A percentile compares a stretch with the other conserved stretches of the same genome.
These are phyloP conservation scores for Poliocrania exsul DNA, from an alignment of 2,797 vertebrate species.

Conservation along the genomic window DNA sequence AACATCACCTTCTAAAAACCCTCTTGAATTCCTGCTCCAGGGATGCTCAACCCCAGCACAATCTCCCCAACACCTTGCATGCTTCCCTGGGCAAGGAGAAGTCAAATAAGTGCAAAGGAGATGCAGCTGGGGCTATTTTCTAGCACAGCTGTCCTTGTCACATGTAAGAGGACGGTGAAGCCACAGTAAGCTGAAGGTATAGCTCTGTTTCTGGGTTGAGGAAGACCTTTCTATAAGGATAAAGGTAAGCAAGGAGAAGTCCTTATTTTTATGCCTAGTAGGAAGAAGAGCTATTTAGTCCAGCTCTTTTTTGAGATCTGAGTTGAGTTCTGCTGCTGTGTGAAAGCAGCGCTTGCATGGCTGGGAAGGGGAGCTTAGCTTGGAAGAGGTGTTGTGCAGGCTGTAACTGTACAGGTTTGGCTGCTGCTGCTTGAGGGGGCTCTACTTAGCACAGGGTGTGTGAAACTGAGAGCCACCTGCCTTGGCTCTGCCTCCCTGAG, in stretches of 20 bases:
- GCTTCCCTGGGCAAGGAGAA: background rate
- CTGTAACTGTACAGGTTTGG: background rate
- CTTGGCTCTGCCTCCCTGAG: background rate
- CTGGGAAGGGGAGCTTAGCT: background rate
- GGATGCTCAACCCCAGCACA: background rate
- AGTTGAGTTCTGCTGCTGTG: background rate
- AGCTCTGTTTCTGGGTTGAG: background rate
- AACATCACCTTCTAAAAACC: background rate
- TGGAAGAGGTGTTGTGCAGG: background rate
- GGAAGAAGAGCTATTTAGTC: background rate
- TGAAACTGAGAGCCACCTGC: background rate
- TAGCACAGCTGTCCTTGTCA: background rate
- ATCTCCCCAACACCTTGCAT: background rate
- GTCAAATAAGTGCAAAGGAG: background rate
- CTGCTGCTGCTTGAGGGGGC: background rate
- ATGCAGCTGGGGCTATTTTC: background rate
- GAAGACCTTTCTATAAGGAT: rapidly evolving
- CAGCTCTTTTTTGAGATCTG: background rate
- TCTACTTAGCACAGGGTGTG: background rate
- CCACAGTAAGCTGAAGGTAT: rapidly evolving
- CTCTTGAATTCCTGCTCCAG: background rate
- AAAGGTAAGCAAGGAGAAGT: background rate
- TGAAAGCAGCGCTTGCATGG: rapidly evolving
- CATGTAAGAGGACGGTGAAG: background rate
- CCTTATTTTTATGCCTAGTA: background rate